Base-by-base conservation (phyloP, 2,797 vertebrate species). In the Spizella passerina region DNA sequence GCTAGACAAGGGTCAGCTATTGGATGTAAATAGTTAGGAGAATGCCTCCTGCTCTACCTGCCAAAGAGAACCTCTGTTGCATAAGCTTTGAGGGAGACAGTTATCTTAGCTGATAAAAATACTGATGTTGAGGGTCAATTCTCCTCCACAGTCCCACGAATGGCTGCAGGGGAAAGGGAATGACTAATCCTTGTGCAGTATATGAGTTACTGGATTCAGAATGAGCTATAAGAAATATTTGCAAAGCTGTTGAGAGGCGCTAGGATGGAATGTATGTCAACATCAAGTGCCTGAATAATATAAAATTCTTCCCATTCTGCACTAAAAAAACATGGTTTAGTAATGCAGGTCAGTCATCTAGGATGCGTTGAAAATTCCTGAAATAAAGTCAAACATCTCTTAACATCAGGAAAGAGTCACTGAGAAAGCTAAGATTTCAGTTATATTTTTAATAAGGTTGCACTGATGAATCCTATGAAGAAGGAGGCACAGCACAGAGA, bases 261-360 rank as follows among this genome's bases (percentile, higher is more conserved):
- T 95, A 65, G 69, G 55, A 71, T 87, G 82, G 95, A 96, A 96
- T 96, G 84, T 95, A 86, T 65, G 78, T 80, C 65, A 94, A 89
- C 92, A 90, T 96, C 84, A 96, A 94, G 94, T 95, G 96, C 88
- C 86, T 96, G 75, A 96, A 83, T 78, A 91, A 88, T 71, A 81
- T 2, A 47, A 39, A 82, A 81, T 65, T 83, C 53, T 91, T 86
- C 87, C 63, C 27, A 12, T 81, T 87, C 64, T 88, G 81, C 94
- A 72, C 86, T 71, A 34, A 69, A 73, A 80, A 52, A 61, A 50
- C 23, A 9, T 21, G 8, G 12, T 88, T 69, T 59, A 64, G 32
- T 86, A 78, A 93, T 41, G 52, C 52, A 77, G n/a, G 26, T 85
- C 72, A 41, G 69, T 79, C 61, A 76, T 77, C 73, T 63, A 78